Evolutionary conservation across 2,888 invertebrate genomes (phyloP).

Genomic region (Pheosia gnoma): DNA sequence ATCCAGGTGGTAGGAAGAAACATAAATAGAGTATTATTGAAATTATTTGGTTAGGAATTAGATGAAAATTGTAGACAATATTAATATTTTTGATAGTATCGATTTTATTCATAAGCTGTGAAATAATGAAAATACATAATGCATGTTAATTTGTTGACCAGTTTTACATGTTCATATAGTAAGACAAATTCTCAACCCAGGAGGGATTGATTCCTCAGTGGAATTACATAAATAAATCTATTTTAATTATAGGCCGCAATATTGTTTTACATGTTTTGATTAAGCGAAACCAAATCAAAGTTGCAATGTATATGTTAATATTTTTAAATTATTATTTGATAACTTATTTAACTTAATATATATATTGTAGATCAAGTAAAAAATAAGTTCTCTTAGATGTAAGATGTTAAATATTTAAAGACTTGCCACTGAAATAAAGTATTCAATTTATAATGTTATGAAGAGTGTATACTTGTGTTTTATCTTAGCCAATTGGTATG

Average conservation of each 20-base stretch:
- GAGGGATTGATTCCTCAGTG: too few species aligned
- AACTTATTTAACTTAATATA: constrained; percentile 39
- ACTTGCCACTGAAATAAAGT: constrained; percentile 55
- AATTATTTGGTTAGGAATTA: too few species aligned
- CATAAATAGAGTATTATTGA: constrained; percentile 27
- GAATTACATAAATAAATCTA: background rate
- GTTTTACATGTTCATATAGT: too few species aligned
- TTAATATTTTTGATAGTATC: too few species aligned
- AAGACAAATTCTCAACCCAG: too few species aligned
- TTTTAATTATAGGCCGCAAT: constrained; percentile 13
- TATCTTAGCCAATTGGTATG: background rate
- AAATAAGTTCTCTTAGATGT: constrained; percentile 30
- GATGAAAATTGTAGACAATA: too few species aligned
- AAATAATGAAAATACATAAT: too few species aligned
- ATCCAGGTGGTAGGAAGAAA: constrained; percentile 35
- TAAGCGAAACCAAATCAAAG: constrained; percentile 69
- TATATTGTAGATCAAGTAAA: constrained; percentile 24
- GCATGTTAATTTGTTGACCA: too few species aligned
- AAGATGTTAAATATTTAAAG: constrained; percentile 40
- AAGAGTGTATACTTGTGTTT: background rate
- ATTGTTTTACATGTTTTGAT: constrained; percentile 30
- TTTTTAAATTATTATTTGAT: constrained; percentile 50
- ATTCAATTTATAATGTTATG: background rate
- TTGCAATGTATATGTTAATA: constrained; percentile 58
- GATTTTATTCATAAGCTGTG: too few species aligned